Conservation (phyloP, 1,140 invertebrate species). For the Drosophila kikkawai region DNA sequence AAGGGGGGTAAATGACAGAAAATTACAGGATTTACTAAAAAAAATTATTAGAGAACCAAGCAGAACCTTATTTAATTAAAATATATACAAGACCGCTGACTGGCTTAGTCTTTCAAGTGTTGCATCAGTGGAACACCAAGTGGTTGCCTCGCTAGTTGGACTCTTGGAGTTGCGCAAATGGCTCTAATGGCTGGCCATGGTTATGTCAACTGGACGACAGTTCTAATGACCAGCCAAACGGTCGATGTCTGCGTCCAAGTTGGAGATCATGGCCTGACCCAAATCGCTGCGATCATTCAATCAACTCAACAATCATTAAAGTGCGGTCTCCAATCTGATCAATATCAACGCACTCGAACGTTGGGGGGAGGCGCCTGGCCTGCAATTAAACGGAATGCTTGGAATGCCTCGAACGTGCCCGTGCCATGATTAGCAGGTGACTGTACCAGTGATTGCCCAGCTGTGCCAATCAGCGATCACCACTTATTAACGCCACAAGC, state of each 20-base stretch:
- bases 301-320: slow-evolving; percentile 10
- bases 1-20: not conserved
- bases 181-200: slow-evolving; percentile 8
- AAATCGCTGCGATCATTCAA: slow-evolving; percentile 32
- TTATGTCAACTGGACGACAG: slow-evolving; percentile 44
- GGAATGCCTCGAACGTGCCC: slow-evolving; percentile 30
- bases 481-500: not conserved
- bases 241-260: not conserved
- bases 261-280: slow-evolving; percentile 19
- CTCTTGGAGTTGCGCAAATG: slow-evolving; percentile 27
- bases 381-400: slow-evolving; percentile 32
- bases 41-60: not conserved
- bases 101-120: not conserved
- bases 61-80: not conserved
- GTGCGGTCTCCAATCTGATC: slow-evolving; percentile 3
- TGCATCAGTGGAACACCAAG: slow-evolving; percentile 6
- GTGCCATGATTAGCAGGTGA: slow-evolving; percentile 20
- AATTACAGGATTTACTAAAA: not conserved
- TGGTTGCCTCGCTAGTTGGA: not conserved
- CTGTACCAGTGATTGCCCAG: slow-evolving; percentile 17
- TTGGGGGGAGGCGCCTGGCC: not conserved
- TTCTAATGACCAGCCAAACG: slow-evolving; percentile 30
- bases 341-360: slow-evolving; percentile 1
- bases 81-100: not conserved
- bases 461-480: slow-evolving; percentile 9